Evolutionary conservation across 2,113 vertebrate genomes (phyloP).

Genomic region (Pseudonaja textilis): DNA sequence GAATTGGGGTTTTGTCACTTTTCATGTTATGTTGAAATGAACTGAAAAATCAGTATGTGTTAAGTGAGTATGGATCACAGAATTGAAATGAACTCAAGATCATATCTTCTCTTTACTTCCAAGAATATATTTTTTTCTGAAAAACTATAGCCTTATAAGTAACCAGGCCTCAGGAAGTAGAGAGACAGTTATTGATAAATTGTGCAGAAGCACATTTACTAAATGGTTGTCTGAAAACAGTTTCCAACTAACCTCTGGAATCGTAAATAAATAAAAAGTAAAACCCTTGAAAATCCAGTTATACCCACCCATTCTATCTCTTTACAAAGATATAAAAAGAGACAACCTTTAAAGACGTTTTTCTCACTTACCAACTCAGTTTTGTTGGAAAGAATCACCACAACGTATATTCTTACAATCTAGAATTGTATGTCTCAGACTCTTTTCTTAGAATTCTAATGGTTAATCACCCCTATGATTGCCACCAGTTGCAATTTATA

Average conservation of each 20-base stretch:
- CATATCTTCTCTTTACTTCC: slow-evolving; percentile 6
- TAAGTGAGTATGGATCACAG: background rate
- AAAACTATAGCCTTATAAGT: slow-evolving; percentile 30
- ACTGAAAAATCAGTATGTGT: background rate
- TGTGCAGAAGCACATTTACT: slow-evolving; percentile 42
- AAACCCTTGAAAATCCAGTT: slow-evolving; percentile 32
- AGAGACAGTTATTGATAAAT: slow-evolving; percentile 24
- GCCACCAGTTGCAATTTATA: background rate
- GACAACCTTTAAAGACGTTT: background rate
- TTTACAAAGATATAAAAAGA: too few species aligned
- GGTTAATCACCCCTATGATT: background rate
- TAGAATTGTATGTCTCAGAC: background rate
- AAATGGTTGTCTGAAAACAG: slow-evolving; percentile 54
- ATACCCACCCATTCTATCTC: background rate
- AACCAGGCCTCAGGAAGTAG: slow-evolving; percentile 43
- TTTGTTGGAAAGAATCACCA: background rate
- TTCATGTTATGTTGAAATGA: background rate
- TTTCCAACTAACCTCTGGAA: slow-evolving; percentile 22
- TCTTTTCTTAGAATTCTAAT: slow-evolving; percentile 24
- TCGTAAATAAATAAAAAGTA: slow-evolving; percentile 23
- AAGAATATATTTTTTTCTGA: slow-evolving; percentile 2
- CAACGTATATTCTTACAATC: background rate
- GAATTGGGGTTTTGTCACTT: slow-evolving; percentile 14
- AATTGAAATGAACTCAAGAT: slow-evolving; percentile 4
- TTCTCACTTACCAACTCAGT: background rate